Evolutionary conservation across 2,113 vertebrate species (phyloP), one percentile per base, ranked within the genome.

Genomic region (Coturnix japonica): DNA sequence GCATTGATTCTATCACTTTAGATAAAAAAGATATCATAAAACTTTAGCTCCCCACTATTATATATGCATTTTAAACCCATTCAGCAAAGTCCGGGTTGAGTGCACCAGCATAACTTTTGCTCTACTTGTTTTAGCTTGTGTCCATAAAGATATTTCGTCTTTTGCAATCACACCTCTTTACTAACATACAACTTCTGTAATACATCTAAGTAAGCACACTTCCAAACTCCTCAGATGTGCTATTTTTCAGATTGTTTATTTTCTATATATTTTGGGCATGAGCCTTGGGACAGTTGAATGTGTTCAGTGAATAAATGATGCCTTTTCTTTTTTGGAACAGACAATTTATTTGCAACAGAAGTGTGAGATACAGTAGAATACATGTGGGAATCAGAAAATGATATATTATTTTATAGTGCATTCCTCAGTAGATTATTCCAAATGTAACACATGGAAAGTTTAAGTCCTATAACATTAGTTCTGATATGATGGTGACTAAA

Each of bases 281-380:
- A 77, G 12, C 9, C 80, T 76, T 13, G 43, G 28, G 44, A 71
- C 26, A 9, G 43, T 51, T 39, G 65, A 41, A 57, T 39, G 20
- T 59, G 72, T 78, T 25, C 28, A 78, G 30, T 69, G 74, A 95
- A 21, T 31, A 93, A 70, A 86, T 11, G 60, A 69, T 11, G 1
- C 6, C 39, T 85, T 85, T 81, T 41, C 31, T 85, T 73, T 54
- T 33, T 75, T 77, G 80, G 54, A 87, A 92, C 46, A 95, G 22
- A 57, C 18, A 37, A 35, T 98, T 98, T 97, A 98, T 97, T 98
- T 97, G 81, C 79, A 96, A 76, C 47, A 96, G 76, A 71, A 84
- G 26, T 91, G 93, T 87, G 86, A 96, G 78, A 96, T 90, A 81
- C 22, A 97, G 83, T 22, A 95, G 43, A 93, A 90, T 49, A 94